phyloP scores from a whole-genome alignment of 2,113 vertebrate species.

The Ailurus styani region DNA sequence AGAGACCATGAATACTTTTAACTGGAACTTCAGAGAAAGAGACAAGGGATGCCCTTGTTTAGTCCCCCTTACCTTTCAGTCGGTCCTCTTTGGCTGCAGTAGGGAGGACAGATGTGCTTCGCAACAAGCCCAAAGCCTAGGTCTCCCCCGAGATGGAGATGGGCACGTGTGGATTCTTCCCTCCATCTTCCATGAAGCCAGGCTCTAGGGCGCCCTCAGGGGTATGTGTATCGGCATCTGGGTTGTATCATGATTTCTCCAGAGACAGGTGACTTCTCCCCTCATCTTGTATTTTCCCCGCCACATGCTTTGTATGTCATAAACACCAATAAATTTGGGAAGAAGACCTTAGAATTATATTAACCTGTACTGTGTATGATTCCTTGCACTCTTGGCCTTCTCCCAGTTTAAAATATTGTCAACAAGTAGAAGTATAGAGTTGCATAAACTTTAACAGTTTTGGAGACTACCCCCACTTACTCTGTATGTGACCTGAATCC shows the following conservation, averaged over 20 bases:
- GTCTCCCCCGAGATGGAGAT: background rate
- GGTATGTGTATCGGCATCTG: rapidly evolving
- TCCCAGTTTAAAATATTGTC: background rate
- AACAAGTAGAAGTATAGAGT: background rate
- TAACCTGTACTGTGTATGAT: background rate
- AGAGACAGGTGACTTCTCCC: background rate
- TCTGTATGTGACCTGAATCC: background rate
- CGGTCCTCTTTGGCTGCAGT: background rate
- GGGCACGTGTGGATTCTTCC: background rate
- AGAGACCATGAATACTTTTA: background rate
- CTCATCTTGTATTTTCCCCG: background rate
- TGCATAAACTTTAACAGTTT: background rate
- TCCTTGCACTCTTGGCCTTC: background rate
- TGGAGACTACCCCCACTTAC: background rate
- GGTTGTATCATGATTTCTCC: background rate
- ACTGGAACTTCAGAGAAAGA: background rate
- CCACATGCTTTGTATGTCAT: background rate
- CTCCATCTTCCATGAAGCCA: background rate
- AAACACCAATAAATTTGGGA: background rate
- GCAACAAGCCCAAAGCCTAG: background rate
- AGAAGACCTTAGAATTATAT: background rate
- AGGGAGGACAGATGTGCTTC: background rate
- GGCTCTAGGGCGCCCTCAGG: rapidly evolving
- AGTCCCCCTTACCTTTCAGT: background rate
- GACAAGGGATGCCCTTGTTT: background rate